Evolutionary conservation across 2,113 vertebrate genomes (phyloP), one percentile per base, ranked within the genome.

Genomic region (Stigmatopora argus): DNA sequence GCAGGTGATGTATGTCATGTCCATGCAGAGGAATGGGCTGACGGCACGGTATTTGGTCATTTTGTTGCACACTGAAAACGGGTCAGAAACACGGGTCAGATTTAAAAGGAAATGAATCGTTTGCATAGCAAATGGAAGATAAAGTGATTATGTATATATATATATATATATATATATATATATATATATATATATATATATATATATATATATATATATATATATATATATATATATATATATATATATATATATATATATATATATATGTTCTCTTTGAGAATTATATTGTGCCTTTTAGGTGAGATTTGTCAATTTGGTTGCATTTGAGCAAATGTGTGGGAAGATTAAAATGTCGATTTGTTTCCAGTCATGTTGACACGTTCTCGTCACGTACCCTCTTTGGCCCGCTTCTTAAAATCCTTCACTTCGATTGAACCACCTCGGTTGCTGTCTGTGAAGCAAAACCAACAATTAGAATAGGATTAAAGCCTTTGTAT

Each of bases 11-110:
- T 98, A 99, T 59, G 92, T 91, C 84, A 99, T 94, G 82, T 98
- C 96, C 96, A 99, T 98, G 87, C 97, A 99, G 52, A 98, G 92
- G 89, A 94, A 98, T 53, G 96, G 96, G 74, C 92, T 97, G 82
- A 92, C 91, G 0, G 93, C 91, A 5, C 90, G 90, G 77, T 94
- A 95, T 78, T 90, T 93, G 73, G 94, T 94, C 91, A 96, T 92
- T 88, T 94, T 93, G 83, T 98, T 92, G 88, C 97, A 99, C 72
- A 98, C 97, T 94, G 81, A 52, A 81, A 74, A 84, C 56, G 76
- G n/a, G n/a, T n/a, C 55, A 86, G 4, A 41, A 64, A 69, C 65
- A 72, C 4, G 18, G 9, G 38, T 59, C 57, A 60, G 58, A 19
- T 9, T 38, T 14, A 45, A 41, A 13, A 19, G n/a, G 19, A 53